Percentiles rank a stretch among this genome's conserved stretches.
phyloP scores from a whole-genome alignment of 2,888 invertebrate genomes.

The Serripes groenlandicus region DNA sequence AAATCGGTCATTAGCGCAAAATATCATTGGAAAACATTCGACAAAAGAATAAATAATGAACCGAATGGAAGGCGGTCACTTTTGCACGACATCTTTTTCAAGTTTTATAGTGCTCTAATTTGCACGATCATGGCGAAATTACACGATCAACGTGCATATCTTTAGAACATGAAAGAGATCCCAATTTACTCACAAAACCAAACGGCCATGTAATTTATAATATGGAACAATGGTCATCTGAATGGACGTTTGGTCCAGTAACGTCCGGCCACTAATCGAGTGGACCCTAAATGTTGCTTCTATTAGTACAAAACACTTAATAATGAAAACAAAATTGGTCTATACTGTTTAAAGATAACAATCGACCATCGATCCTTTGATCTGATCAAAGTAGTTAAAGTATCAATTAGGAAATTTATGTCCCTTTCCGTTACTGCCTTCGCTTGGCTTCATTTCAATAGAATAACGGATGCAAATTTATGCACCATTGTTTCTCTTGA shows the following conservation, averaged over 20 bases:
- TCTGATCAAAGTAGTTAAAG: background rate
- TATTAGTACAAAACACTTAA: slow-evolving; percentile 15
- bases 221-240: slow-evolving; percentile 15
- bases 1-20: slow-evolving; percentile 10
- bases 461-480: slow-evolving; percentile 6
- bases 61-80: background rate
- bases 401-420: slow-evolving; percentile 9
- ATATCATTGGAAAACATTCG: background rate
- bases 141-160: slow-evolving; percentile 19
- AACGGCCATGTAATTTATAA: slow-evolving; percentile 20
- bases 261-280: slow-evolving; percentile 9
- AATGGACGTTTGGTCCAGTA: slow-evolving; percentile 5
- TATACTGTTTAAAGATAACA: slow-evolving; percentile 10
- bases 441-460: background rate
- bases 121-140: slow-evolving; percentile 25
- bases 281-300: slow-evolving; percentile 2
- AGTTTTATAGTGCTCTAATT: slow-evolving; percentile 26
- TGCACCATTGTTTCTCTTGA: slow-evolving; percentile 1
- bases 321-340: slow-evolving; percentile 27
- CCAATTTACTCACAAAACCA: slow-evolving; percentile 16
- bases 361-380: slow-evolving; percentile 4
- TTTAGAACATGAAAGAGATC: slow-evolving; percentile 18
- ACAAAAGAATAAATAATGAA: slow-evolving; percentile 24
- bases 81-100: background rate
- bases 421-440: background rate